phyloP scores from a whole-genome alignment of 2,888 invertebrate species.

The Tetranychus truncatus region DNA sequence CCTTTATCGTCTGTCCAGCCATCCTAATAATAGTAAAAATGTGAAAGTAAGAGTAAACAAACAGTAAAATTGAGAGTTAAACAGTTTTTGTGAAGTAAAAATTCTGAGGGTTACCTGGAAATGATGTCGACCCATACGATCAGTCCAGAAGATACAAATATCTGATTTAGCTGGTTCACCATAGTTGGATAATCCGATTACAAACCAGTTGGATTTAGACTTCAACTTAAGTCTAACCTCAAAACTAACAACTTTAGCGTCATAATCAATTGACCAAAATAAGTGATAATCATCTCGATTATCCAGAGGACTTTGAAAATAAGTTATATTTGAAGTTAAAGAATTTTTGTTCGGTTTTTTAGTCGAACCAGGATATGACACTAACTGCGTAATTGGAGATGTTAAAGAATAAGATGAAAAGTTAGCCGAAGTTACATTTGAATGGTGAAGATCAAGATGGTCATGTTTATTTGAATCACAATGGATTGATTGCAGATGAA shows the following conservation, averaged over 20 bases:
- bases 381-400: background rate
- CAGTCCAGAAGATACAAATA: slow-evolving; percentile 59
- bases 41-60: slow-evolving; percentile 25
- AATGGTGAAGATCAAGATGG: background rate
- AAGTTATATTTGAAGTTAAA: background rate
- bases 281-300: slow-evolving; percentile 25
- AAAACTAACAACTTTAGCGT: slow-evolving; percentile 31
- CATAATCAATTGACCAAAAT: slow-evolving; percentile 39
- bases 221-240: slow-evolving; percentile 31
- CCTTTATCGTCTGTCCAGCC: slow-evolving; percentile 49
- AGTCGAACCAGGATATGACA: background rate
- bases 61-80: background rate
- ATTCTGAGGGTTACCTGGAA: slow-evolving; percentile 34
- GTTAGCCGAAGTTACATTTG: background rate
- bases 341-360: background rate
- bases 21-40: slow-evolving; percentile 40
- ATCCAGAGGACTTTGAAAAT: background rate
- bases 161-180: slow-evolving; percentile 55
- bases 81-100: background rate
- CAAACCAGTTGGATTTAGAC: slow-evolving; percentile 45
- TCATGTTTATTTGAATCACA: background rate
- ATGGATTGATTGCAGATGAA: background rate
- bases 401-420: background rate
- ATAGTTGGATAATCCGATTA: slow-evolving; percentile 64
- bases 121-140: slow-evolving; percentile 44